Evolutionary conservation across 2,797 vertebrate species (phyloP).

Genomic region (Arctocebus calabarensis): DNA sequence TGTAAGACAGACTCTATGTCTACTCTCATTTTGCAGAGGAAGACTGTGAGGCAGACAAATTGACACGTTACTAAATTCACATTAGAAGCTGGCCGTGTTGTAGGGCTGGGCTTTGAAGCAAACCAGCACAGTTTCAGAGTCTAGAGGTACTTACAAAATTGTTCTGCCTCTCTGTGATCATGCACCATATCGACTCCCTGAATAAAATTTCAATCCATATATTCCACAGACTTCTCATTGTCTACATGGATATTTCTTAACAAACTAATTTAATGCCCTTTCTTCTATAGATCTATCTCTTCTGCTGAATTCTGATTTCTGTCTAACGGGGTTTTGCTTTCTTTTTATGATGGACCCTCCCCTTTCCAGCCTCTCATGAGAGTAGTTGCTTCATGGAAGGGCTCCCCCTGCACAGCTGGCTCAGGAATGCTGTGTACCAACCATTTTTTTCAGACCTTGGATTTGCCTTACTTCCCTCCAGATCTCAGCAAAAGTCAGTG

Average conservation of each 20-base stretch:
- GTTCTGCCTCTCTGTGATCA: neutral
- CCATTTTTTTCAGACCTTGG: neutral
- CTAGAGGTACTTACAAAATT: rapidly evolving
- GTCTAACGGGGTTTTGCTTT: neutral
- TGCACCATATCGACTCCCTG: neutral
- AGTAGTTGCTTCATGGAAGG: neutral
- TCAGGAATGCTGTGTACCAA: neutral
- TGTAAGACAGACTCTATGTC: no score
- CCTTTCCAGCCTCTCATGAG: neutral
- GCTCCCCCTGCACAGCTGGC: neutral
- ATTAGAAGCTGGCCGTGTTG: no score
- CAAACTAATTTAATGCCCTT: neutral
- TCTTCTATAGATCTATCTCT: neutral
- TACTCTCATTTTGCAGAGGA: neutral
- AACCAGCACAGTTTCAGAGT: neutral
- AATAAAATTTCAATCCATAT: neutral
- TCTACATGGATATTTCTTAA: neutral
- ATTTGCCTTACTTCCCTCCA: neutral
- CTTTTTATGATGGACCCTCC: neutral
- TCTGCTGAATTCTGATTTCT: neutral
- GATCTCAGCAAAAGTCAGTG: neutral
- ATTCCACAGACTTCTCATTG: neutral
- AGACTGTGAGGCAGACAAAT: neutral
- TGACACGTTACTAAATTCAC: neutral
- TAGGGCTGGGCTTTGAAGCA: neutral